Conservation (phyloP, 1,140 invertebrate species). For the Macrotrachela quadricornifera region DNA sequence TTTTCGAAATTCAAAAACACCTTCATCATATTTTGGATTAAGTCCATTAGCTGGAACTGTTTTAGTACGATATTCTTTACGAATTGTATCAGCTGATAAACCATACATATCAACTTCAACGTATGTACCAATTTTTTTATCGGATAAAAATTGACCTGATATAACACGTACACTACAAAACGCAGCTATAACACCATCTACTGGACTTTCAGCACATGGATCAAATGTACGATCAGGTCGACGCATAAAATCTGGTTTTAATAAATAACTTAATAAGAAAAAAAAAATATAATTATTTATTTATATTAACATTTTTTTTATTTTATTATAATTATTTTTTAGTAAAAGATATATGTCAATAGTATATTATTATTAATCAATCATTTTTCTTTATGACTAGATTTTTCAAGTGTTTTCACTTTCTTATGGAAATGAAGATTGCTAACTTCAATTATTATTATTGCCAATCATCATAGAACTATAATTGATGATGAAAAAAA, state of each 20-base stretch:
- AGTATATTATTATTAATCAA: too few relatives aligned
- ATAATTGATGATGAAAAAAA: too few relatives aligned
- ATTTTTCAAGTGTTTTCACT: too few relatives aligned
- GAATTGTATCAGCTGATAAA: conserved; percentile 88
- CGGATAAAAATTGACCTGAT: conserved; percentile 94
- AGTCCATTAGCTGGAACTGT: conserved; percentile 80
- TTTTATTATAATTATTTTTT: background rate
- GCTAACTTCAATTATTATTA: too few relatives aligned
- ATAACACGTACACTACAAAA: conserved; percentile 93
- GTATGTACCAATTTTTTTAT: conserved; percentile 95
- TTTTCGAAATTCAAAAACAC: conserved; percentile 90
- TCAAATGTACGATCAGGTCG: conserved; percentile 84
- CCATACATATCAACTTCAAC: conserved; percentile 99
- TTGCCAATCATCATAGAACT: too few relatives aligned
- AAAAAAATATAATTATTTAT: conserved; percentile 43
- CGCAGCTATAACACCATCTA: conserved; percentile 96
- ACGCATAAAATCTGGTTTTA: conserved; percentile 98
- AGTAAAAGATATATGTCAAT: too few relatives aligned
- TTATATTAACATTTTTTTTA: too few relatives aligned
- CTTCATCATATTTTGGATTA: conserved; percentile 94
- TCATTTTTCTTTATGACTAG: too few relatives aligned
- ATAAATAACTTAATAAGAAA: conserved; percentile 73
- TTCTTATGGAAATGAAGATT: too few relatives aligned
- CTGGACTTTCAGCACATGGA: conserved; percentile 93
- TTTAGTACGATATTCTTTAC: conserved; percentile 86